Evolutionary conservation across 2,797 vertebrate species (phyloP).

Genomic region (Thalassophryne amazonica): DNA sequence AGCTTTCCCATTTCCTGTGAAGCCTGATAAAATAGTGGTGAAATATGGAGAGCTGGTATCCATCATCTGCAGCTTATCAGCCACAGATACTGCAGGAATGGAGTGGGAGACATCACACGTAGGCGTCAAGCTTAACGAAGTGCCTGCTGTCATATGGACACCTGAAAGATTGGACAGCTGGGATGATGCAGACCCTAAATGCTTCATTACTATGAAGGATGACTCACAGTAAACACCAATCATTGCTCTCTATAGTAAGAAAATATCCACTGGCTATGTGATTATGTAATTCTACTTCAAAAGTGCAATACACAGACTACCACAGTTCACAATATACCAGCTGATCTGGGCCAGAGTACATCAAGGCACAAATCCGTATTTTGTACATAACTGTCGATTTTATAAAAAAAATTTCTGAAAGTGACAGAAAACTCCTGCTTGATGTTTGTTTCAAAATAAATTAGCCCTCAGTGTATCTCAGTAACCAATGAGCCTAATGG

Average conservation of each 20-base stretch:
- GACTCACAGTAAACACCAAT: accelerated
- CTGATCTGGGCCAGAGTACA: too few species aligned
- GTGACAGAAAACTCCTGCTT: too few species aligned
- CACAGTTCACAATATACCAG: too few species aligned
- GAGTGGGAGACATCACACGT: constrained; percentile 29
- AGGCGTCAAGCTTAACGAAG: accelerated
- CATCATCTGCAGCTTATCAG: constrained; percentile 40
- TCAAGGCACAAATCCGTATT: too few species aligned
- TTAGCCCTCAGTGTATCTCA: too few species aligned
- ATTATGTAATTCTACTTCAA: too few species aligned
- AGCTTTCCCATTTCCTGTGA: constrained; percentile 29
- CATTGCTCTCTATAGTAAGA: constrained; percentile 55
- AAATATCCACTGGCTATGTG: not conserved
- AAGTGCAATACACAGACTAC: too few species aligned
- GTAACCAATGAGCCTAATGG: too few species aligned
- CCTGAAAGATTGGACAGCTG: constrained; percentile 10
- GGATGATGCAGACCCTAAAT: accelerated
- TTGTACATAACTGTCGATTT: too few species aligned
- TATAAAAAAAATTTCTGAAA: too few species aligned
- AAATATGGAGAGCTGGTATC: constrained; percentile 37
- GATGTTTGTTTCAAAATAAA: too few species aligned
- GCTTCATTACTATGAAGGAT: accelerated
- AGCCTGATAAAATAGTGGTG: constrained; percentile 41
- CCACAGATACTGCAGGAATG: accelerated
- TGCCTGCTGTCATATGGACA: not conserved